A percentile compares a stretch with the other conserved stretches of the same genome.
These are phyloP conservation scores for Dromaius novaehollandiae DNA, from an alignment of 2,113 vertebrate genomes.

Conservation along the genomic window DNA sequence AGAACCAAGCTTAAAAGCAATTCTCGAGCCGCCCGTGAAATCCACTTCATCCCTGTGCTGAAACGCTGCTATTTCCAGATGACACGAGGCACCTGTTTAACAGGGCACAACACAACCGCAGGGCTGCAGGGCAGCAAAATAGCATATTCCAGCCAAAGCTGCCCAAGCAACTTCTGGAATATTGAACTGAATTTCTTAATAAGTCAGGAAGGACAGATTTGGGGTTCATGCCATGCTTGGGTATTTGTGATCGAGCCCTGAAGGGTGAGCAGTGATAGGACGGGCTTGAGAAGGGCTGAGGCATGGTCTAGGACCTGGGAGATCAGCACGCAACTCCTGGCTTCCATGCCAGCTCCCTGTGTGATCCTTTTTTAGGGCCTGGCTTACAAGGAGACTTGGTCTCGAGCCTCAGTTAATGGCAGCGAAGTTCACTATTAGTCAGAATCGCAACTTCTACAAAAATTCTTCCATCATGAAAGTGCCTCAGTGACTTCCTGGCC, in stretches of 20 bases:
- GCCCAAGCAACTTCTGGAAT: not conserved
- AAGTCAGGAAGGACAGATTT: not conserved
- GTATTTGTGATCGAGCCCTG: not conserved
- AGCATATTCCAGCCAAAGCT: not conserved
- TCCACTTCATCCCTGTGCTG: slow-evolving; percentile 2
- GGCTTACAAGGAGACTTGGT: not conserved
- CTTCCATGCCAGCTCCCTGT: not conserved
- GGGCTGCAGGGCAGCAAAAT: not conserved
- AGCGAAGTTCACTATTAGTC: not conserved
- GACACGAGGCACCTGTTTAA: slow-evolving; percentile 39
- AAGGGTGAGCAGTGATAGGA: not conserved
- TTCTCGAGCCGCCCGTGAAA: not conserved
- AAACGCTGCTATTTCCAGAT: slow-evolving; percentile 42
- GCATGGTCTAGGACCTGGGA: not conserved
- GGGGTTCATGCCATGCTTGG: rapidly evolving
- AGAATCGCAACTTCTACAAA: not conserved
- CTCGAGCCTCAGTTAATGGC: not conserved
- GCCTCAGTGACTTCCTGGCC: not conserved
- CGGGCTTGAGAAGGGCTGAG: not conserved
- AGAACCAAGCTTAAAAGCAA: slow-evolving; percentile 31
- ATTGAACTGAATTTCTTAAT: not conserved
- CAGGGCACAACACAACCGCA: not conserved
- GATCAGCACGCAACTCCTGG: too few species aligned
- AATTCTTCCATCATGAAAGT: not conserved
- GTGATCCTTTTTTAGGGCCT: not conserved